These are phyloP conservation scores for Tricholaema leucomelas DNA, from an alignment of 2,113 vertebrate species.

Conservation along the genomic window DNA sequence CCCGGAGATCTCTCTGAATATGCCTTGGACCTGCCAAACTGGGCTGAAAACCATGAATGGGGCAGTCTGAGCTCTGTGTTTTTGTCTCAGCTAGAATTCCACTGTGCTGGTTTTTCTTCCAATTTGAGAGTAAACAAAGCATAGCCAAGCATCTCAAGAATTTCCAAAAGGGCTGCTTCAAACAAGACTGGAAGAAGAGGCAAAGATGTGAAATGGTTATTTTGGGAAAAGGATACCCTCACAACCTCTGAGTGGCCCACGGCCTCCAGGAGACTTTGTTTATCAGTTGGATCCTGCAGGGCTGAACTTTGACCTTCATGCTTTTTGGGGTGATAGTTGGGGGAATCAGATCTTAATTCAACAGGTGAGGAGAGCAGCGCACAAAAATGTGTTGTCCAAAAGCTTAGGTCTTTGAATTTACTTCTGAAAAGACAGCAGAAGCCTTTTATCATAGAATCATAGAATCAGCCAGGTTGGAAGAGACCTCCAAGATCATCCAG, in stretches of 20 bases:
- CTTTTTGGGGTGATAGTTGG: not conserved
- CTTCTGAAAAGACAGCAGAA: not conserved
- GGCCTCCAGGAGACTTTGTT: not conserved
- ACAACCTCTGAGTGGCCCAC: not conserved
- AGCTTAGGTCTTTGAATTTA: not conserved
- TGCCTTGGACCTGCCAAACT: not conserved
- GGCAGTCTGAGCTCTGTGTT: not conserved
- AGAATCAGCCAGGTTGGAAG: too few relatives aligned
- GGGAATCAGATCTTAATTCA: not conserved
- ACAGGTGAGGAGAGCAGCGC: not conserved
- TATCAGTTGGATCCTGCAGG: not conserved
- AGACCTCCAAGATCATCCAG: too few relatives aligned
- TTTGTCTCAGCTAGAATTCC: not conserved
- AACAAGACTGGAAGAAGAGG: not conserved
- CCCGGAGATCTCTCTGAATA: not conserved
- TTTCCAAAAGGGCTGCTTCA: not conserved
- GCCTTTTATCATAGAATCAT: too few relatives aligned
- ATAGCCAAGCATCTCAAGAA: constrained; percentile 8
- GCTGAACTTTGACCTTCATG: not conserved
- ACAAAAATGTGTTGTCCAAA: not conserved
- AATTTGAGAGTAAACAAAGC: constrained; percentile 17
- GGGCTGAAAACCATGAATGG: constrained; percentile 2
- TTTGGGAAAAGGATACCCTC: not conserved
- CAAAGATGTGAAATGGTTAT: not conserved
- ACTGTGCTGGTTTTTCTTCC: not conserved